Evolutionary conservation across 2,888 invertebrate genomes (phyloP).

Genomic region (Lasioglossum calceatum): DNA sequence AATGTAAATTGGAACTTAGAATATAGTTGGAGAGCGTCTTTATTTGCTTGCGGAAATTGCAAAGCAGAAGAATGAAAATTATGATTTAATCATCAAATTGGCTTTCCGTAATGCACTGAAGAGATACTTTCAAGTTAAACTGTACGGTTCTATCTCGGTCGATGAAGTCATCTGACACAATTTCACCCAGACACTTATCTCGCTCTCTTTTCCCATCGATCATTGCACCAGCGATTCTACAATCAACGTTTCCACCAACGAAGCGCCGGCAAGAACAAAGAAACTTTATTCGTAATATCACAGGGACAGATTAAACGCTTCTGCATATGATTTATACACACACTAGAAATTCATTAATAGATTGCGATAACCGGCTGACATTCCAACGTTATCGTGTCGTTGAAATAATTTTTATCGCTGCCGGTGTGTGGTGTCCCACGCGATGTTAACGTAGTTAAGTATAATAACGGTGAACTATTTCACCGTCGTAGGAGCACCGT

Average conservation of each 20-base stretch:
- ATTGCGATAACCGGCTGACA: constrained; percentile 66
- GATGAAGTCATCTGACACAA: constrained; percentile 40
- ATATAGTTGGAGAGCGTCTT: not conserved
- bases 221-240: not conserved
- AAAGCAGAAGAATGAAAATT: not conserved
- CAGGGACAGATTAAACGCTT: constrained; percentile 29
- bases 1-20: no score
- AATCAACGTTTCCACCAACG: not conserved
- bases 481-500: constrained; percentile 16
- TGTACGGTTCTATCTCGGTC: constrained; percentile 13
- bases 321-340: constrained; percentile 36
- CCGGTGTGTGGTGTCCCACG: constrained; percentile 29
- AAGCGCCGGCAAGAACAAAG: not conserved
- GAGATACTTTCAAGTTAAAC: not conserved
- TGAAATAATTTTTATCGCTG: constrained; percentile 69
- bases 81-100: not conserved
- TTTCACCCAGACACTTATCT: constrained; percentile 34
- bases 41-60: not conserved
- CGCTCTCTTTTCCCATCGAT: not conserved
- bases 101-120: not conserved
- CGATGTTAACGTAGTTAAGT: constrained; percentile 52
- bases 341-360: constrained; percentile 59
- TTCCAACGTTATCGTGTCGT: constrained; percentile 57
- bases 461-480: constrained; percentile 47
- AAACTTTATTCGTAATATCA: constrained; percentile 17